Conservation (phyloP, 1,140 invertebrate genomes). For the Drosophila athabasca region DNA sequence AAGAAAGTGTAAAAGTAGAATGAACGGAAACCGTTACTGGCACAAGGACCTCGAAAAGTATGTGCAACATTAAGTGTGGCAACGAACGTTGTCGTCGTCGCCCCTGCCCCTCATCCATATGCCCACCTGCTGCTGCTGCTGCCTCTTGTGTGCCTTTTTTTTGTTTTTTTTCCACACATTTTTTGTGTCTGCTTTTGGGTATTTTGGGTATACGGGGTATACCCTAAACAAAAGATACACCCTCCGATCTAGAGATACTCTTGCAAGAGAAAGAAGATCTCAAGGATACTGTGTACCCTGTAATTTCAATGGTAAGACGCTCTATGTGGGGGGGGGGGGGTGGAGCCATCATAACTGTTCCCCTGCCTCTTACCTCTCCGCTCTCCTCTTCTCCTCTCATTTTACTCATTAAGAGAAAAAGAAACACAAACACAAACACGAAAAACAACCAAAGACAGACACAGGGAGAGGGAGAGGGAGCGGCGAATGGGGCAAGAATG, state of each 20-base stretch:
- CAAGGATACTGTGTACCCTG: too few relatives aligned
- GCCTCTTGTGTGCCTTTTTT: slow-evolving; percentile 59
- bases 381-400: slow-evolving; percentile 2
- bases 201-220: slow-evolving; percentile 17
- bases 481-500: slow-evolving; percentile 6
- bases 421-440: slow-evolving; percentile 32
- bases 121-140: neutral
- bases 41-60: slow-evolving; percentile 78
- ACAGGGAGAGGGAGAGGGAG: slow-evolving; percentile 3
- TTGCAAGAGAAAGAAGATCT: too few relatives aligned
- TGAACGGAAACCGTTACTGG: slow-evolving; percentile 78
- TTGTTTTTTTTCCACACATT: slow-evolving; percentile 53
- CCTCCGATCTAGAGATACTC: too few relatives aligned
- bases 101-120: neutral
- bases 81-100: slow-evolving; percentile 31
- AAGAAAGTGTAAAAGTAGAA: slow-evolving; percentile 63
- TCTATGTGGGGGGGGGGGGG: too few relatives aligned
- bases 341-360: too few relatives aligned
- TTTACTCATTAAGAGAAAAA: slow-evolving; percentile 7
- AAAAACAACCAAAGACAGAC: slow-evolving; percentile 22
- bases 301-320: too few relatives aligned
- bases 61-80: slow-evolving; percentile 75
- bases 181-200: slow-evolving; percentile 41
- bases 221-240: too few relatives aligned
- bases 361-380: too few relatives aligned